Evolutionary conservation across 2,113 vertebrate genomes (phyloP).

Genomic region (Rhinoderma darwinii): DNA sequence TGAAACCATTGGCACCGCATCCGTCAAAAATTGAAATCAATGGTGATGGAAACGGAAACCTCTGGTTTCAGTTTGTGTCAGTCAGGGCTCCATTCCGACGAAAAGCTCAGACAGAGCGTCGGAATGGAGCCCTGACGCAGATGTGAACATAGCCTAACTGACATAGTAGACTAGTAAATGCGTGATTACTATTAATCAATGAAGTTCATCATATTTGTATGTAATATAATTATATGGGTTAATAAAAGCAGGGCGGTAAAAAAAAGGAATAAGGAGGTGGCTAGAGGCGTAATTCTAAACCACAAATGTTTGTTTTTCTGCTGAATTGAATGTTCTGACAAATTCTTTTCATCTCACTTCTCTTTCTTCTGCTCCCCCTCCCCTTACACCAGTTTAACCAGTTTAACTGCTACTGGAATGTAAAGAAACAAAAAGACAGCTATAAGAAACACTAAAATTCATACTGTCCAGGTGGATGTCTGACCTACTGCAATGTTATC

Average conservation of each 20-base stretch:
- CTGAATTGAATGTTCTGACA: constrained; percentile 57
- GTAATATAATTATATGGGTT: background rate
- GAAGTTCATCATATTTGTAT: background rate
- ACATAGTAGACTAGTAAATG: background rate
- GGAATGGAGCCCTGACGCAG: too few relatives aligned
- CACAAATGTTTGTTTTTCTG: constrained; percentile 57
- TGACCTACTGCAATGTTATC: too few relatives aligned
- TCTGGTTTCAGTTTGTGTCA: too few relatives aligned
- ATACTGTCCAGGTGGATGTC: background rate
- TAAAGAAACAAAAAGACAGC: constrained; percentile 19
- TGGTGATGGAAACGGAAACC: too few relatives aligned
- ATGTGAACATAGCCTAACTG: too few relatives aligned
- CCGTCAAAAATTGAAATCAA: too few relatives aligned
- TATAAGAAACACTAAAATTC: constrained; percentile 4
- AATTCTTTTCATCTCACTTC: constrained; percentile 55
- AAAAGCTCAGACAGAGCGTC: too few relatives aligned
- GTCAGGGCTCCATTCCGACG: too few relatives aligned
- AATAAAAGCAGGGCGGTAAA: background rate
- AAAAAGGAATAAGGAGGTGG: constrained; percentile 27
- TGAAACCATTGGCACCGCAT: too few relatives aligned
- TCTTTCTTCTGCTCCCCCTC: constrained; percentile 47
- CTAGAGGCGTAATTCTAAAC: constrained; percentile 54
- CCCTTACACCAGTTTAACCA: constrained; percentile 44
- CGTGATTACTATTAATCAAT: background rate
- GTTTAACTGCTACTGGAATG: constrained; percentile 53